Percentiles rank a stretch among this genome's conserved stretches.
These are phyloP conservation scores for Arion vulgaris DNA, from an alignment of 1,140 invertebrate genomes.

Conservation along the genomic window DNA sequence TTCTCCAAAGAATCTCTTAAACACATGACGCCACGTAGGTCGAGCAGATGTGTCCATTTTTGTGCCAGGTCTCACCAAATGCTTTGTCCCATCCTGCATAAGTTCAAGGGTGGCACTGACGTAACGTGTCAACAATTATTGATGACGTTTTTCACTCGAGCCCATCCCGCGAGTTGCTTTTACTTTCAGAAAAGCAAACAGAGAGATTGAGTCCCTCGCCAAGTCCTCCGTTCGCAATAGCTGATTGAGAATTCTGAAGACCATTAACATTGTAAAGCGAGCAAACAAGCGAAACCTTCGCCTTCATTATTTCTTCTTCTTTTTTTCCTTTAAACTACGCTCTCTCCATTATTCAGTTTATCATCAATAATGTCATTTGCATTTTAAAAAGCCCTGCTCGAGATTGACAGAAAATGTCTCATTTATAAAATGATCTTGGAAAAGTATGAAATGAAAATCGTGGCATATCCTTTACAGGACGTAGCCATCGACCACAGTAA, in stretches of 20 bases:
- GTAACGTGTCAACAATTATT: constrained; percentile 19
- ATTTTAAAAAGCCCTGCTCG: constrained; percentile 3
- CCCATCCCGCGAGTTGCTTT: constrained; percentile 21
- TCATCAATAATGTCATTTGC: constrained; percentile 23
- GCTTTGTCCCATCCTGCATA: constrained; percentile 1
- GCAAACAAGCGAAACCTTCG: constrained; percentile 31
- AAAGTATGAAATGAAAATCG: too few relatives aligned
- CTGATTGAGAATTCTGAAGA: constrained; percentile 37
- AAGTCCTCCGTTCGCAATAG: neutral
- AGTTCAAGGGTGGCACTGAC: constrained; percentile 18
- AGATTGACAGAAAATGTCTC: neutral
- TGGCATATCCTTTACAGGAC: too few relatives aligned
- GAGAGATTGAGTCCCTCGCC: neutral
- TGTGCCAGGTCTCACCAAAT: neutral
- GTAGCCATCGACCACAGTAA: too few relatives aligned
- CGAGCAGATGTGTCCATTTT: constrained; percentile 16
- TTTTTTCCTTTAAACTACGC: neutral
- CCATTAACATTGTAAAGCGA: constrained; percentile 39
- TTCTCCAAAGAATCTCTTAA: neutral
- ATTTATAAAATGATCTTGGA: neutral
- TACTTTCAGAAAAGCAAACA: constrained; percentile 32
- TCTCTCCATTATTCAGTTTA: constrained; percentile 37
- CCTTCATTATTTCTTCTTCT: too few relatives aligned
- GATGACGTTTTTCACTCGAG: constrained; percentile 14
- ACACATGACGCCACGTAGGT: constrained; percentile 7